phyloP scores from a whole-genome alignment of 2,888 invertebrate species.

The Lampropteryx suffumata region DNA sequence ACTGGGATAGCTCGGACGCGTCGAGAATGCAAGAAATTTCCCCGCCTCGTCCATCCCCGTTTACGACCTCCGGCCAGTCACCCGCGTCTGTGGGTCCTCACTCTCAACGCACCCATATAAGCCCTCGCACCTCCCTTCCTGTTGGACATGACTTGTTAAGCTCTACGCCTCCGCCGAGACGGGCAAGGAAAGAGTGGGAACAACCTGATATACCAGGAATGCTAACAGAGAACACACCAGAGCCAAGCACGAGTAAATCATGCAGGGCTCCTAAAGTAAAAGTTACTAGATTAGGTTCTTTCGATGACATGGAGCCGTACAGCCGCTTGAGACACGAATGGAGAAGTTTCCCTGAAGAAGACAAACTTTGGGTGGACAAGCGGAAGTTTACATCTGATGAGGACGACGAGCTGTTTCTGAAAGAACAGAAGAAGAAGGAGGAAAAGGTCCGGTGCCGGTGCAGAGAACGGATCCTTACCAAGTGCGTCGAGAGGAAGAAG shows the following conservation, averaged over 20 bases:
- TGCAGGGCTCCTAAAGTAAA: slow-evolving; percentile 5
- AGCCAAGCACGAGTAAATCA: slow-evolving; percentile 4
- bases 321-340: slow-evolving; percentile 4
- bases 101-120: not conserved
- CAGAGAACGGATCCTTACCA: slow-evolving; percentile 14
- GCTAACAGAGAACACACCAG: slow-evolving; percentile 5
- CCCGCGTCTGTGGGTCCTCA: not conserved
- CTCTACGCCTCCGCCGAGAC: slow-evolving; percentile 7
- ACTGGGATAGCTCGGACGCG: slow-evolving; percentile 44
- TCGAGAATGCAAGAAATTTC: not conserved
- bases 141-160: not conserved
- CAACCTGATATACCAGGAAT: slow-evolving; percentile 1
- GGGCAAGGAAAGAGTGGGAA: slow-evolving; percentile 10
- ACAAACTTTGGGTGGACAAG: slow-evolving; percentile 9
- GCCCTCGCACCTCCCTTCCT: not conserved
- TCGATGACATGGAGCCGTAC: slow-evolving; percentile 14
- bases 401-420: slow-evolving; percentile 3
- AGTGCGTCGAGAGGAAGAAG: slow-evolving; percentile 15
- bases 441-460: slow-evolving; percentile 14
- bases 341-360: slow-evolving; percentile 4
- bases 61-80: not conserved
- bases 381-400: slow-evolving; percentile 12
- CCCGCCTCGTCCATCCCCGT: not conserved
- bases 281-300: slow-evolving; percentile 20
- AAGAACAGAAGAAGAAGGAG: slow-evolving; percentile 10